Percentiles rank a stretch among this genome's conserved stretches.
These are phyloP conservation scores for Galagoides demidoff DNA, from an alignment of 2,797 vertebrate genomes.

Conservation along the genomic window DNA sequence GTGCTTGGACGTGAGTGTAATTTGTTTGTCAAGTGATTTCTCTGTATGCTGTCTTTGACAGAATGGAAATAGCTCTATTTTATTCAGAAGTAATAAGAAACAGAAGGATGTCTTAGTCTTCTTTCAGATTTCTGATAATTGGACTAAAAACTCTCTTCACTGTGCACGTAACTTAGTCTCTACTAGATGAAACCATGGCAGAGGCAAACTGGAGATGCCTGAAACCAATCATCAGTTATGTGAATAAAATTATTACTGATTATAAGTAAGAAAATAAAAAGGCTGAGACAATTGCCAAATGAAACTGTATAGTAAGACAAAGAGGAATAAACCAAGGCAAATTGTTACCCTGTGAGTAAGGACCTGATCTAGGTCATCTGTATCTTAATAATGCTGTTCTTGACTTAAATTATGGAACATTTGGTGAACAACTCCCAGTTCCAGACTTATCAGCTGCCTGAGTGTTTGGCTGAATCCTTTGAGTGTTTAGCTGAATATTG, in stretches of 20 bases:
- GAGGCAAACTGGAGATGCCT: neutral
- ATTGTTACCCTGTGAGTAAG: neutral
- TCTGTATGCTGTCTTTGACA: neutral
- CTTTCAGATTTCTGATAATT: neutral
- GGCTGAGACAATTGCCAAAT: neutral
- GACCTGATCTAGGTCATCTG: neutral
- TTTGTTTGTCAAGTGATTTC: neutral
- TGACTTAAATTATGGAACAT: neutral
- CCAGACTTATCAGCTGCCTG: neutral
- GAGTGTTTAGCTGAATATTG: neutral
- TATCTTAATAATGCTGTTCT: neutral
- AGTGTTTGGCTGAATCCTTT: neutral
- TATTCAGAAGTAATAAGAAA: neutral
- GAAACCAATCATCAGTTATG: neutral
- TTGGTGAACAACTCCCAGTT: neutral
- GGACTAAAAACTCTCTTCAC: neutral
- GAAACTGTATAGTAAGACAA: neutral
- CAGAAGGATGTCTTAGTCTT: neutral
- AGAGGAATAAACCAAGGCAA: neutral
- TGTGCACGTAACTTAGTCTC: no score
- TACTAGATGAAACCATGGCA: neutral
- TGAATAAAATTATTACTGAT: neutral
- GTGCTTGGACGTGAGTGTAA: neutral
- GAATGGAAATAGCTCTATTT: neutral
- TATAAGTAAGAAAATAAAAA: neutral